These are phyloP conservation scores for Cistogaster globosa DNA, from an alignment of 2,888 invertebrate genomes.

Conservation along the genomic window DNA sequence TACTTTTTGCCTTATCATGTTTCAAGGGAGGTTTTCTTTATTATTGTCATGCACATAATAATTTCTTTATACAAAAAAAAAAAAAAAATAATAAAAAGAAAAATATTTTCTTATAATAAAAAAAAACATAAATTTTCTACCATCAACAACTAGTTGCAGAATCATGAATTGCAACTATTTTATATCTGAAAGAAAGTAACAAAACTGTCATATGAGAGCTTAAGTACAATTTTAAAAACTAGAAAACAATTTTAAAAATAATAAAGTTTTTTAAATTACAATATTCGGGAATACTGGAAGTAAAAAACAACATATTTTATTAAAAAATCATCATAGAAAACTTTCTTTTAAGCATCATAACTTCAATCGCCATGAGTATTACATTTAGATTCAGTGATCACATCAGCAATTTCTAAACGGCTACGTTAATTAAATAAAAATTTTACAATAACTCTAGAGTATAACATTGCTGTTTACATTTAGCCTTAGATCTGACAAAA, in stretches of 20 bases:
- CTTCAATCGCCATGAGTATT: no score
- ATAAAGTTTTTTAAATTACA: no score
- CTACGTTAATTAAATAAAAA: no score
- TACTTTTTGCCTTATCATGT: slow-evolving; percentile 73
- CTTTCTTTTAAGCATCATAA: no score
- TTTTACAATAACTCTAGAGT: no score
- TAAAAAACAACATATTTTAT: no score
- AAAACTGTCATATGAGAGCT: slow-evolving; percentile 31
- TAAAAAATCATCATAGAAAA: no score
- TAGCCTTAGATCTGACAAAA: no score
- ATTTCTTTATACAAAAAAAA: slow-evolving; percentile 63
- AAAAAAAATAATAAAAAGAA: slow-evolving; percentile 28
- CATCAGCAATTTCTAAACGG: no score
- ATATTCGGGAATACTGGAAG: neutral
- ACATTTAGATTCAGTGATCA: no score
- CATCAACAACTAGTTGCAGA: slow-evolving; percentile 59
- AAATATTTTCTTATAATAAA: slow-evolving; percentile 36
- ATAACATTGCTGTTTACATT: no score
- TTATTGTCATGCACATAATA: slow-evolving; percentile 69
- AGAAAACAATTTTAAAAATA: neutral
- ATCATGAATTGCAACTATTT: slow-evolving; percentile 43
- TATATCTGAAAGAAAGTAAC: slow-evolving; percentile 13
- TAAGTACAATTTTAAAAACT: slow-evolving; percentile 6
- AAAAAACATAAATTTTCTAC: slow-evolving; percentile 24
- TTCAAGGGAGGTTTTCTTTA: slow-evolving; percentile 70